A percentile compares a stretch with the other conserved stretches of the same genome.
Evolutionary conservation across 2,797 vertebrate genomes (phyloP).

Genomic region (Gadopsis marmoratus): DNA sequence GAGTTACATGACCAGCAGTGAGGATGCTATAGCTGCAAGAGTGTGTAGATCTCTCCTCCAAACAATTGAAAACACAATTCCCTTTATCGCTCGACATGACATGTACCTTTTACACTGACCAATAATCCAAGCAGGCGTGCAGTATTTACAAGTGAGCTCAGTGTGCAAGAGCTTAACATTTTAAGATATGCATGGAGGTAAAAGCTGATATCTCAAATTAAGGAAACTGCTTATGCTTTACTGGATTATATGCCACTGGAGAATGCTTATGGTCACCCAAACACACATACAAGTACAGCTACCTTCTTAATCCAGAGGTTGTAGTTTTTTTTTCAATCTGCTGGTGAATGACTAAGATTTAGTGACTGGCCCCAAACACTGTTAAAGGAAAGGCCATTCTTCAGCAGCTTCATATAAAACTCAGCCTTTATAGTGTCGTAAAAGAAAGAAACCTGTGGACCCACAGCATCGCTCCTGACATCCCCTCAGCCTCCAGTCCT

Average conservation of each 20-base stretch:
- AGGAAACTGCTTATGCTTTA: constrained; percentile 8
- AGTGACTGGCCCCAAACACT: constrained; percentile 83
- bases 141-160: constrained; percentile 46
- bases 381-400: constrained; percentile 86
- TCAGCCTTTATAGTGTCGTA: constrained; percentile 85
- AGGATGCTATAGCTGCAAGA: constrained; percentile 78
- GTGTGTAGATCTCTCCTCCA: constrained; percentile 64
- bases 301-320: constrained; percentile 62
- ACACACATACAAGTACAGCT: constrained; percentile 43
- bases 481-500: constrained; percentile 44
- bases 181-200: constrained; percentile 2
- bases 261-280: constrained; percentile 1
- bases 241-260: constrained; percentile 10
- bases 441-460: constrained; percentile 85
- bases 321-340: constrained; percentile 74
- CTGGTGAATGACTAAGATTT: constrained; percentile 82
- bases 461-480: constrained; percentile 78
- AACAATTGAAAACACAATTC: constrained; percentile 71
- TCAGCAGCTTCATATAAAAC: constrained; percentile 86
- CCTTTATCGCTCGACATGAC: constrained; percentile 56
- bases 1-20: constrained; percentile 81
- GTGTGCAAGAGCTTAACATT: constrained; percentile 15
- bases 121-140: constrained; percentile 47
- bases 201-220: constrained; percentile 31
- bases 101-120: constrained; percentile 51